Conservation (phyloP, 1,140 invertebrate species). For the Manduca sexta region DNA sequence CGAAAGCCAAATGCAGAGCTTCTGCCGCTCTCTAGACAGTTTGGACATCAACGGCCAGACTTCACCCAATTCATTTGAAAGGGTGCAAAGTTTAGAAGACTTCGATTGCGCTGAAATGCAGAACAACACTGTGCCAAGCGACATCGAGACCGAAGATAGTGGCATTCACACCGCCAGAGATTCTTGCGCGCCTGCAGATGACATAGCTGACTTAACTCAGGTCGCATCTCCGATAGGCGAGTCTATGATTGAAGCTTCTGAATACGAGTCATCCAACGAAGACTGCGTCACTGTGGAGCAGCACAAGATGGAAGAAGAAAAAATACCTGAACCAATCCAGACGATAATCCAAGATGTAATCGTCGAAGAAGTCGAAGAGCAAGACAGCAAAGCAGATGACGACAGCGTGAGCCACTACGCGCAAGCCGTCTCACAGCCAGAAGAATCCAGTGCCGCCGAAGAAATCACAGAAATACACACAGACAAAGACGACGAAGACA, state of each 20-base stretch:
- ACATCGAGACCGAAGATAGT: slow-evolving; percentile 85
- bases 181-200: slow-evolving; percentile 83
- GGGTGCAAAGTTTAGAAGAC: slow-evolving; percentile 79
- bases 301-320: slow-evolving; percentile 43
- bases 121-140: slow-evolving; percentile 70
- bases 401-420: slow-evolving; percentile 63
- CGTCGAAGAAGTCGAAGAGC: slow-evolving; percentile 52
- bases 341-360: slow-evolving; percentile 38
- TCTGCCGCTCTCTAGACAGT: slow-evolving; percentile 79
- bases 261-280: slow-evolving; percentile 67
- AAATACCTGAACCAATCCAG: slow-evolving; percentile 24
- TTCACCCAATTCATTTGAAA: slow-evolving; percentile 75
- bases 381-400: slow-evolving; percentile 53
- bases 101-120: slow-evolving; percentile 73
- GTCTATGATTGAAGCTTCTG: slow-evolving; percentile 62
- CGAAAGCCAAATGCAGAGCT: slow-evolving; percentile 69
- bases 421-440: slow-evolving; percentile 64
- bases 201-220: slow-evolving; percentile 74
- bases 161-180: slow-evolving; percentile 87
- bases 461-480: slow-evolving; percentile 66
- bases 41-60: slow-evolving; percentile 73
- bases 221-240: slow-evolving; percentile 65
- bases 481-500: slow-evolving; percentile 72
- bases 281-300: slow-evolving; percentile 40
- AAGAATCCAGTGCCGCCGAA: slow-evolving; percentile 61